Evolutionary conservation across 2,797 vertebrate species (phyloP), one percentile per base, ranked within the genome.

Genomic region (Sylvia borin): DNA sequence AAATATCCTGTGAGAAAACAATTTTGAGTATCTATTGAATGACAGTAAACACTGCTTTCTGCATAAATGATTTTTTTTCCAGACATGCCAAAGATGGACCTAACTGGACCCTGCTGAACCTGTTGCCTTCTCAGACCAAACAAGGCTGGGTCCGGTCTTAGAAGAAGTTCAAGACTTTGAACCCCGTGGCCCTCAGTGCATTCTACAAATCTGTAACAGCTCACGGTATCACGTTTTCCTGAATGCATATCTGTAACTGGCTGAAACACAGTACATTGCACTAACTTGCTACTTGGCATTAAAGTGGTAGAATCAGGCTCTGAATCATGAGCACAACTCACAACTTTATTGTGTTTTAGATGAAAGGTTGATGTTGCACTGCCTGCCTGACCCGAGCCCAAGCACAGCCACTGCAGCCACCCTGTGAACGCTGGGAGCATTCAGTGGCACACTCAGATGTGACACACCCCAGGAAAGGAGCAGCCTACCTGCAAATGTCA

Each of bases 401-500:
- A 54, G 85, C 36, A 70, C n/a, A 88, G 21, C 12, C 50, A 25
- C 20, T 27, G 17, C 26, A 64, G 24, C 10, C 1, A 1, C 17
- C 11, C n/a, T 53, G 76, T 21, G 32, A 50, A 70, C 64, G 0
- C 2, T 55, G 27, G 75, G 51, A 81, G 21, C 24, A 3, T 5
- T 38, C 1, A 5, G 21, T 17, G 61, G 19, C 18, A 85, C 27
- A 5, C 0, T 0, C 4, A 22, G 55, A 22, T 17, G 18, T 3
- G 6, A 5, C 4, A 4, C 25, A 22, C 19, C 14, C 3, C 42
- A 32, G 32, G 34, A 48, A 50, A 24, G n/a, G n/a, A 45, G 17
- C 61, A 45, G 58, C 95, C 88, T 98, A 99, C 99, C 99, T 99
- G 98, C 99, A 99, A 95, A 99, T 99, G 88, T 99, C 99, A 1